Evolutionary conservation across 2,113 vertebrate genomes (phyloP), one percentile per base, ranked within the genome.

Genomic region (Lamprologus ornatipinnis): DNA sequence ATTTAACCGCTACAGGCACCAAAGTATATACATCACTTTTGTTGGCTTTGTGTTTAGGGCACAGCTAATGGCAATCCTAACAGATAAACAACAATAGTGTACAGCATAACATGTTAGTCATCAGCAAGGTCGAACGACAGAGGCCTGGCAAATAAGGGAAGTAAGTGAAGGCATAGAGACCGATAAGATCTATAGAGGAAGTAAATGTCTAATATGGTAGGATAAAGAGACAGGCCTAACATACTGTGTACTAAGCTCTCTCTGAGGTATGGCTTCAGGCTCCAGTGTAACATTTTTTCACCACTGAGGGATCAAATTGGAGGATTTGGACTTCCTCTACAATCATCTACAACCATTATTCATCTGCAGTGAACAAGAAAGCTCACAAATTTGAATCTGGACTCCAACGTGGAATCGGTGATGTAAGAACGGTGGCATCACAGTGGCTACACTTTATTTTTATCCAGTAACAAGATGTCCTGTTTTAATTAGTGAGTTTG

Each of bases 211-310:
- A 1, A 4, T 47, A 28, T 47, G 23, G 70, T 31, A 12, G 42
- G 9, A 19, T 49, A 31, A 31, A 31, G 42, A 78, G 23, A 47
- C 0, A 45, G 8, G 12, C 12, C 37, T 45, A 73, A 0, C 21
- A 10, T 5, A 6, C 21, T 73, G 0, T 26, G 13, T 3, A 26
- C 40, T 45, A 45, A 45, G 13, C 8, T 17, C 14, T 73, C 21
- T 73, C 40, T 28, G n/a, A 73, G 40, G 21, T 73, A 42, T 73
- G 40, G 40, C 68, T 45, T 73, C 68, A 73, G 40, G 37, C 37
- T 17, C 21, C 40, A 15, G 68, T 5, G 65, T 17, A 45, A 73
- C 40, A 42, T 73, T 11, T 45, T 73, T 21, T 73, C 7, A 3
- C 37, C 13, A 73, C 13, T 45, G n/a, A 26, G 37, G 21, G 13